These are phyloP conservation scores for Parotia lawesii DNA, from an alignment of 2,113 vertebrate genomes.

Conservation along the genomic window DNA sequence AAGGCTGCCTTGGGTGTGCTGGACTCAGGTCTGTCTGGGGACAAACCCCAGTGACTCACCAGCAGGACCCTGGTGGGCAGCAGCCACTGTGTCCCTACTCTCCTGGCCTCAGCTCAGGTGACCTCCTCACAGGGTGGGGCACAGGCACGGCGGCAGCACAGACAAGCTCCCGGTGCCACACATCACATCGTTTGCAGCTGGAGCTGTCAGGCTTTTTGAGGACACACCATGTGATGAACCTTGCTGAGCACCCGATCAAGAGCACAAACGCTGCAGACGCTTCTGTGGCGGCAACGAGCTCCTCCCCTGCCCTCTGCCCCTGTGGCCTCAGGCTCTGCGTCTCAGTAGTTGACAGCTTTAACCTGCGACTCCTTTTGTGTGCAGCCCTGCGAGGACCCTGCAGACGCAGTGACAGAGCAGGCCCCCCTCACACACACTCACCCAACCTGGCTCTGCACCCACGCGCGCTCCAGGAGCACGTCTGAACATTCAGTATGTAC, in stretches of 20 bases:
- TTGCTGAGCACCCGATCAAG: neutral
- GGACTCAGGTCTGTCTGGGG: neutral
- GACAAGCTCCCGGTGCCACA: neutral
- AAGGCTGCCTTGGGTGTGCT: neutral
- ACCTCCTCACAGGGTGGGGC: neutral
- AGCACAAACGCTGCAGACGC: neutral
- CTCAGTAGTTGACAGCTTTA: conserved; percentile 41
- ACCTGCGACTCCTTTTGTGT: neutral
- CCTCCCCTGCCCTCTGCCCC: neutral
- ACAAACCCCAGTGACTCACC: neutral
- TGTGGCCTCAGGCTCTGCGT: neutral
- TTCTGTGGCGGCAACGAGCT: neutral
- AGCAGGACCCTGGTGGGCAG: neutral
- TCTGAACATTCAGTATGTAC: conserved; percentile 52
- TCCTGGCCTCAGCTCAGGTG: neutral
- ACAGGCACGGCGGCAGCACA: neutral
- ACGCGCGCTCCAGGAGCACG: neutral
- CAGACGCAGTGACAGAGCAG: neutral
- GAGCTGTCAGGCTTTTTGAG: neutral
- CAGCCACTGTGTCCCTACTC: neutral
- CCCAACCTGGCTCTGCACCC: neutral
- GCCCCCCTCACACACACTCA: neutral
- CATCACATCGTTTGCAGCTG: neutral
- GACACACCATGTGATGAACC: neutral
- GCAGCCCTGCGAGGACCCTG: neutral